Evolutionary conservation across 2,113 vertebrate genomes (phyloP), one percentile per base, ranked within the genome.

Genomic region (Oreotrochilus melanogaster): DNA sequence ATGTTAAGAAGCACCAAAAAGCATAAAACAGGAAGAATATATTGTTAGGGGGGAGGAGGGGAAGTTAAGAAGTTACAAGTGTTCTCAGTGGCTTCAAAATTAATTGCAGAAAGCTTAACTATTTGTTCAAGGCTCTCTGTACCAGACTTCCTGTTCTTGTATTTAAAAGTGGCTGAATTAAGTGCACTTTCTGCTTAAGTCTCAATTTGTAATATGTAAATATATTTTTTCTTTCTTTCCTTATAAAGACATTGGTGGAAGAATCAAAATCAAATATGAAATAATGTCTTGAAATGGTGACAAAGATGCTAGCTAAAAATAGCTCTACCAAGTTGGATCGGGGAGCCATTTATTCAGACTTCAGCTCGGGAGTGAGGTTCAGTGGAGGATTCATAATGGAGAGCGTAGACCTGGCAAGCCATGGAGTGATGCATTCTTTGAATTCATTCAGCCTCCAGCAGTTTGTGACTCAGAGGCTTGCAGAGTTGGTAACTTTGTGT

Each of bases 101-200:
- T 67, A 92, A 82, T 83, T 92, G 54, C 67, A 90, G 78, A 94
- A 80, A 70, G 56, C 54, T 58, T 47, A 53, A 82, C 33, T 92
- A 61, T 95, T 92, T 93, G 31, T 93, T 88, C 64, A 86, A 27
- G 60, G 58, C 45, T 80, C 61, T 95, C 31, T 37, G 14, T 66
- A 53, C 17, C 62, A 66, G 21, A 33, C 33, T 78, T 80, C 22
- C 15, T 31, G 9, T 69, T 88, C 67, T 76, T 86, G 7, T 47
- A 22, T 11, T 39, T 76, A 53, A n/a, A 84, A 82, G 74, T 33
- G 47, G 19, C 72, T 83, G 56, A 92, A 62, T 73, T n/a, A 70
- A 76, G 62, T 57, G 47, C 47, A 6, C 31, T 51, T 90, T 47
- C 30, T 88, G 56, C 8, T 1, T 81, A 64, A 94, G 81, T 53